A percentile compares a stretch with the other conserved stretches of the same genome.
Conservation (phyloP, 2,797 vertebrate species). For the Acipenser ruthenus region DNA sequence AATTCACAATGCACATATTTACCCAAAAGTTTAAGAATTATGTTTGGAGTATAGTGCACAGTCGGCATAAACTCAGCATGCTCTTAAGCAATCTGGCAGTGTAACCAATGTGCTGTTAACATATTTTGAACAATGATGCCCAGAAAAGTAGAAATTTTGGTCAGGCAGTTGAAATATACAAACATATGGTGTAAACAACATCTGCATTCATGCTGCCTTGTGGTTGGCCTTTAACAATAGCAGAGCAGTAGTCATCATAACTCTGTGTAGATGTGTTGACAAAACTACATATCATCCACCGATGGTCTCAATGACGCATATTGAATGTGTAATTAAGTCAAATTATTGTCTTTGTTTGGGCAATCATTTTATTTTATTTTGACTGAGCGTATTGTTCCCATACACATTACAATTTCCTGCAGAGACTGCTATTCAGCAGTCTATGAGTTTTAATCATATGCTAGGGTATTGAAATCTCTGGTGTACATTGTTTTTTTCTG, state of each 20-base stretch:
- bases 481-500: conserved; percentile 19
- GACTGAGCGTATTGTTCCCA: conserved; percentile 42
- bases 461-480: neutral
- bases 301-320: conserved; percentile 33
- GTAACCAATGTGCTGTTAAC: neutral
- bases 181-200: neutral
- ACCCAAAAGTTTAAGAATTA: neutral
- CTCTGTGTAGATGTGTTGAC: conserved; percentile 12
- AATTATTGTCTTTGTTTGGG: conserved; percentile 42
- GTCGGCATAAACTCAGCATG: neutral
- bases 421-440: conserved; percentile 42
- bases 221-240: neutral
- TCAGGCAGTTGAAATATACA: neutral
- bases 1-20: neutral
- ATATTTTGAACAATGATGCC: neutral
- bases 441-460: conserved; percentile 30
- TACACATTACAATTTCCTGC: conserved; percentile 49
- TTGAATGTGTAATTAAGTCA: conserved; percentile 44
- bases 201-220: neutral
- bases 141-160: neutral
- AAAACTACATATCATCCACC: neutral
- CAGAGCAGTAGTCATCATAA: neutral
- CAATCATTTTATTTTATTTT: conserved; percentile 44
- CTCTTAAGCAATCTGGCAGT: neutral
- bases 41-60: neutral